Conservation (phyloP, 2,888 invertebrate genomes). For the Lasioglossum vierecki region DNA sequence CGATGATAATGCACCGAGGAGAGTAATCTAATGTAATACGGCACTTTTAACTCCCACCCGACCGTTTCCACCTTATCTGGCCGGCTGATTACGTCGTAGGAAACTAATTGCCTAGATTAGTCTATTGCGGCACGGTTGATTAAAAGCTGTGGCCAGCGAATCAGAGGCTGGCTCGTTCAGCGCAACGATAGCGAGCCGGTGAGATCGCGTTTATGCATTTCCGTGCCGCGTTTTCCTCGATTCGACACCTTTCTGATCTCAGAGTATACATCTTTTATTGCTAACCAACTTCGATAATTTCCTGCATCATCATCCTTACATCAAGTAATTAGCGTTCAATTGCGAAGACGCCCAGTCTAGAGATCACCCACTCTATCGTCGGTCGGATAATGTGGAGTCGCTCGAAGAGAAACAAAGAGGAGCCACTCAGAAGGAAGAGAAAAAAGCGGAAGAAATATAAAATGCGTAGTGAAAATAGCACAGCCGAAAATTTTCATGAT, state of each 20-base stretch:
- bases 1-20: conserved; percentile 44
- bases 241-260: not conserved
- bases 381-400: not conserved
- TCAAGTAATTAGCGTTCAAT: not conserved
- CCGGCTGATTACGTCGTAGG: conserved; percentile 53
- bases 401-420: not conserved
- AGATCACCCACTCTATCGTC: not conserved
- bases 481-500: too few species aligned
- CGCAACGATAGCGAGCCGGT: conserved; percentile 6
- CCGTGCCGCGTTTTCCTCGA: not conserved
- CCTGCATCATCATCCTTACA: not conserved
- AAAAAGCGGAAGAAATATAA: not conserved
- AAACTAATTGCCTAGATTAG: conserved; percentile 64
- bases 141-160: conserved; percentile 52
- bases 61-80: conserved; percentile 54
- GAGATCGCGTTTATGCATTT: not conserved
- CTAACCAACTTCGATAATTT: not conserved
- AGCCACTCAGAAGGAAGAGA: not conserved
- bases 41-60: conserved; percentile 62
- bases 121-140: conserved; percentile 56
- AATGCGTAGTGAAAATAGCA: too few species aligned
- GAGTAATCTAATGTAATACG: conserved; percentile 50
- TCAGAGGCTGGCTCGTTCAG: not conserved
- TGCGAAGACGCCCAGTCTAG: not conserved
- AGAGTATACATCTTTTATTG: not conserved